Conservation (phyloP, 1,140 invertebrate genomes). For the Phenacoccus solenopsis region DNA sequence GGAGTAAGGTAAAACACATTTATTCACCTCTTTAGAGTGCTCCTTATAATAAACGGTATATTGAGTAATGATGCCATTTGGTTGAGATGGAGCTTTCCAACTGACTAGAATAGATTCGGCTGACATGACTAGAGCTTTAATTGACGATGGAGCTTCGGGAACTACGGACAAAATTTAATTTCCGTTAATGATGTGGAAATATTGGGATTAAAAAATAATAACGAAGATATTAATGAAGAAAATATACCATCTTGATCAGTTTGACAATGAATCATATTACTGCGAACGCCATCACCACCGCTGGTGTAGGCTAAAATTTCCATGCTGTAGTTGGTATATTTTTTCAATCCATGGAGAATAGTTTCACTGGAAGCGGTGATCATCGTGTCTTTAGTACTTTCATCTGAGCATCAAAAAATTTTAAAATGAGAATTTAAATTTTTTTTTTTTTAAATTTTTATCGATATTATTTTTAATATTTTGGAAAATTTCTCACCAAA, state of each 20-base stretch:
- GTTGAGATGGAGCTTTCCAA: slow-evolving; percentile 81
- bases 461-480: not conserved
- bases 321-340: slow-evolving; percentile 95
- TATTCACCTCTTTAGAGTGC: slow-evolving; percentile 41
- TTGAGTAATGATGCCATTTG: slow-evolving; percentile 83
- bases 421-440: not conserved
- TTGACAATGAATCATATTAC: slow-evolving; percentile 75
- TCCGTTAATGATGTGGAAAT: too few relatives aligned
- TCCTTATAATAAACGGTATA: slow-evolving; percentile 85
- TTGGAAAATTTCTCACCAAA: slow-evolving; percentile 49
- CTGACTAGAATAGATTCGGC: slow-evolving; percentile 79
- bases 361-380: slow-evolving; percentile 84
- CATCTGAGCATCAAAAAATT: slow-evolving; percentile 49
- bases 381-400: slow-evolving; percentile 80
- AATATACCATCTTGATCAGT: slow-evolving; percentile 84
- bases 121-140: slow-evolving; percentile 86
- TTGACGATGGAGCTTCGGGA: slow-evolving; percentile 78
- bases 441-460: too few relatives aligned
- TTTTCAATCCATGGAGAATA: slow-evolving; percentile 79
- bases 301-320: slow-evolving; percentile 88
- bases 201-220: too few relatives aligned
- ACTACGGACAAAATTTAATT: slow-evolving; percentile 49
- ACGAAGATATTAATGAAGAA: too few relatives aligned
- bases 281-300: slow-evolving; percentile 89
- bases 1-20: not conserved